Evolutionary conservation across 2,797 vertebrate species (phyloP).

Genomic region (Xenopus petersii): DNA sequence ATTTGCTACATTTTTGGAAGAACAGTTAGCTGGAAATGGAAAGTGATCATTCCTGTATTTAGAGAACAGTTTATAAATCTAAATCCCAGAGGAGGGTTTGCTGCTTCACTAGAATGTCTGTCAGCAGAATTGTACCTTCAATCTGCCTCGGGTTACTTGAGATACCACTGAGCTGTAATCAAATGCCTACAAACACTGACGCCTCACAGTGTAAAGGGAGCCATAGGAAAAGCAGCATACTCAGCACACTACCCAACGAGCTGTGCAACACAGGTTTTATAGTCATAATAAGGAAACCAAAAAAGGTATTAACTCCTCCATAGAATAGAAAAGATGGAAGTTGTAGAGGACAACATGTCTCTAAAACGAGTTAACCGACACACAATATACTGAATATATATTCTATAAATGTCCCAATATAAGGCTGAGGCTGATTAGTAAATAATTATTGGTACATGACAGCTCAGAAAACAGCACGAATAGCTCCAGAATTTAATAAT

Average conservation of each 20-base stretch:
- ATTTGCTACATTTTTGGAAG: not conserved
- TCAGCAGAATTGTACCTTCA: slow-evolving; percentile 33
- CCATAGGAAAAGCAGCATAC: slow-evolving; percentile 12
- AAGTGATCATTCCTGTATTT: not conserved
- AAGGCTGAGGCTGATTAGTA: too few relatives aligned
- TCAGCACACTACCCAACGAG: slow-evolving; percentile 21
- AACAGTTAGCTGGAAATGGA: not conserved
- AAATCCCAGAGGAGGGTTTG: slow-evolving; percentile 15
- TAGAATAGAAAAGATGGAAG: too few relatives aligned
- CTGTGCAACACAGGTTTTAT: slow-evolving; percentile 27
- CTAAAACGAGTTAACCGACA: too few relatives aligned
- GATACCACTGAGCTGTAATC: slow-evolving; percentile 42
- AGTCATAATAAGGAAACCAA: slow-evolving; percentile 1
- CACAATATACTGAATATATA: too few relatives aligned
- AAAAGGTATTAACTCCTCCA: slow-evolving; percentile 5
- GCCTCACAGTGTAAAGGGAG: slow-evolving; percentile 28
- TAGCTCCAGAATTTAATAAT: too few relatives aligned
- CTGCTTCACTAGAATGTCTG: slow-evolving; percentile 17
- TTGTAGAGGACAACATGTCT: too few relatives aligned
- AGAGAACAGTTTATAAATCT: slow-evolving; percentile 18
- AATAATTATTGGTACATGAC: too few relatives aligned
- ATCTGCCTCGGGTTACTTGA: slow-evolving; percentile 42
- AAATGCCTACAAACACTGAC: slow-evolving; percentile 37
- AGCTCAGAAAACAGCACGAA: too few relatives aligned
- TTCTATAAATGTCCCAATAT: too few relatives aligned